phyloP scores from a whole-genome alignment of 1,140 invertebrate species.

The Magallana ariakensis region DNA sequence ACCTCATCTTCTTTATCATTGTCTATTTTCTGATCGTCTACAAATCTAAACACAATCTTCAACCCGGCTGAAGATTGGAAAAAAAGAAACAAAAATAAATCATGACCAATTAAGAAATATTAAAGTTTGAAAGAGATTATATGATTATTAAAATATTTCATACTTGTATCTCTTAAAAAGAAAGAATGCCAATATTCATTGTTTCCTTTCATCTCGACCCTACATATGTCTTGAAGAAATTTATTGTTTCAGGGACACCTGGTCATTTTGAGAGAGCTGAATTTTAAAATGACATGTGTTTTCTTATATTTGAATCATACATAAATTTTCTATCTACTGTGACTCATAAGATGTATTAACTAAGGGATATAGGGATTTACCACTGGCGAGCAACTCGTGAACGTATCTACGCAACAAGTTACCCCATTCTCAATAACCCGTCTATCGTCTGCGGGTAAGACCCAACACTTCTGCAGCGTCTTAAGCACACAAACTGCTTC shows the following conservation, averaged over 20 bases:
- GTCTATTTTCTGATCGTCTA: no score
- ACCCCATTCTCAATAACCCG: constrained; percentile 32
- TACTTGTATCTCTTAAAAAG: not conserved
- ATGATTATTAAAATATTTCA: constrained; percentile 5
- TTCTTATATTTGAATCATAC: constrained; percentile 37
- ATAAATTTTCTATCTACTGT: constrained; percentile 32
- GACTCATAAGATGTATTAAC: constrained; percentile 34
- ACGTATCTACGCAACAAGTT: constrained; percentile 32
- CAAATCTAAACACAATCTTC: no score
- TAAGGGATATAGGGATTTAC: constrained; percentile 30
- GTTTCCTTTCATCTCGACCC: not conserved
- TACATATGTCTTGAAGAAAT: not conserved
- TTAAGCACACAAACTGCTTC: constrained; percentile 28
- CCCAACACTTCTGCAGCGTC: constrained; percentile 13
- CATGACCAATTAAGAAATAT: not conserved
- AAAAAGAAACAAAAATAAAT: no score
- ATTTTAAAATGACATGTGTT: constrained; percentile 30
- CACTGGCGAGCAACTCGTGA: not conserved
- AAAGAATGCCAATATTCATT: not conserved
- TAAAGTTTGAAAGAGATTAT: not conserved
- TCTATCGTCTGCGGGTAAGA: constrained; percentile 28
- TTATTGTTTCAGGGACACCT: constrained; percentile 20
- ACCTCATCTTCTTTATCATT: no score
- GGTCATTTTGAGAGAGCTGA: not conserved
- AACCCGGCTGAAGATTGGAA: no score